phyloP scores from a whole-genome alignment of 2,113 vertebrate genomes.

The Entelurus aequoreus region DNA sequence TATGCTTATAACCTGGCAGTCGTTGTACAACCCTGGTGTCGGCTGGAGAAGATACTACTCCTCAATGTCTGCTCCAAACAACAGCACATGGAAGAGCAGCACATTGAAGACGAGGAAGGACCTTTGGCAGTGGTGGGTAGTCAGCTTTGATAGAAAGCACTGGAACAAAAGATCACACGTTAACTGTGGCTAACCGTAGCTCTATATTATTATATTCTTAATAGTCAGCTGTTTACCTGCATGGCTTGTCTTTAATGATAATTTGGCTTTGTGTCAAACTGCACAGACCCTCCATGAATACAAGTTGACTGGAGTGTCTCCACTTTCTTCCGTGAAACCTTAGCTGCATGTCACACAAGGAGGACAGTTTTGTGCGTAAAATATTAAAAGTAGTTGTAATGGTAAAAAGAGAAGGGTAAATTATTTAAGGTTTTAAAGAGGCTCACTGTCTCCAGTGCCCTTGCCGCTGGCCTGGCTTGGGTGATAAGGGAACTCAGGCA shows the following conservation, averaged over 20 bases:
- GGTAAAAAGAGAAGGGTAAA: no score
- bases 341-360: conserved; percentile 40
- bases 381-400: no score
- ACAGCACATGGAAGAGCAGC: conserved; percentile 81
- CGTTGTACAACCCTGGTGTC: conserved; percentile 73
- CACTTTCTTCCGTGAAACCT: conserved; percentile 49
- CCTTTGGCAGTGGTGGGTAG: conserved; percentile 80
- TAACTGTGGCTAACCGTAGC: no score
- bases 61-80: conserved; percentile 87
- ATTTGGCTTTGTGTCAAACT: conserved; percentile 12
- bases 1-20: conserved; percentile 71
- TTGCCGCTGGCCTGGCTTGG: no score
- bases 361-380: conserved; percentile 14
- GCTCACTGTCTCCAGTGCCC: no score
- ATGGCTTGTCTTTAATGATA: conserved; percentile 28
- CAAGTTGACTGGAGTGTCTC: conserved; percentile 42
- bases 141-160: conserved; percentile 78
- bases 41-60: conserved; percentile 85
- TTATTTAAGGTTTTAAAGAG: no score
- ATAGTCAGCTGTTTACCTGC: conserved; percentile 44
- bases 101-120: conserved; percentile 88
- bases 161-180: conserved; percentile 32
- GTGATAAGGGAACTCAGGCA: no score
- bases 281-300: conserved; percentile 22
- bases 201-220: neutral